Percentiles rank a stretch among this genome's conserved stretches.
phyloP scores from a whole-genome alignment of 2,113 vertebrate species.

The Sisor rabdophorus region DNA sequence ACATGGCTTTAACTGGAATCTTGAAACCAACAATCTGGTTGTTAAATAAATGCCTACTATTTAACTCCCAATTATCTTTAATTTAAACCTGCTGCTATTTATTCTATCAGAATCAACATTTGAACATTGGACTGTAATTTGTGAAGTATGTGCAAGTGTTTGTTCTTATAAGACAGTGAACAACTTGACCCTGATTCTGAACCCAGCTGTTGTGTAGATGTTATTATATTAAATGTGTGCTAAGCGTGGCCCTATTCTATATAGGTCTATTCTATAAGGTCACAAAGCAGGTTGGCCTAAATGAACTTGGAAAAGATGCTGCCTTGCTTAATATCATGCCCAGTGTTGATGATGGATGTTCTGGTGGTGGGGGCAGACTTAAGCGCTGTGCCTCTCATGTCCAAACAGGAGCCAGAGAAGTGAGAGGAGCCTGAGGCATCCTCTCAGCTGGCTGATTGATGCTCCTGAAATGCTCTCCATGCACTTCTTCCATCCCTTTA shows the following conservation, averaged over 20 bases:
- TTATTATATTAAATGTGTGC: not conserved
- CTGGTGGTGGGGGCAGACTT: slow-evolving; percentile 1
- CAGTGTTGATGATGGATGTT: slow-evolving; percentile 18
- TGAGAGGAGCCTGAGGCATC: slow-evolving; percentile 18
- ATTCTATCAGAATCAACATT: not conserved
- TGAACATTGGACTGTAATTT: not conserved
- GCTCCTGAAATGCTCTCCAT: slow-evolving; percentile 20
- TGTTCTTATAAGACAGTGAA: not conserved
- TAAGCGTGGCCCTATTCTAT: not conserved
- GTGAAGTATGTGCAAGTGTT: not conserved
- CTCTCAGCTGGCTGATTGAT: slow-evolving; percentile 44
- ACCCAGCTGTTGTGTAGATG: not conserved
- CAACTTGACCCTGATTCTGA: slow-evolving; percentile 12
- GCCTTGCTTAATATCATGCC: not conserved
- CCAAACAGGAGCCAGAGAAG: slow-evolving; percentile 19
- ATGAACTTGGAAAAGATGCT: slow-evolving; percentile 9
- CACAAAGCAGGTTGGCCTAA: not conserved
- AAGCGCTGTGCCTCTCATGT: slow-evolving; percentile 11
- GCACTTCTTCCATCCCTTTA: slow-evolving; percentile 24
- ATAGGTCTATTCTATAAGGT: not conserved
- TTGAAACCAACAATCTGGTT: not conserved
- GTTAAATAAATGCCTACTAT: not conserved
- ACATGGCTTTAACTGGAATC: not conserved
- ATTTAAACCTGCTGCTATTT: not conserved
- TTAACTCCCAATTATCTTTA: not conserved